Evolutionary conservation across 2,113 vertebrate genomes (phyloP).

Genomic region (Psittacula cyanocephala): DNA sequence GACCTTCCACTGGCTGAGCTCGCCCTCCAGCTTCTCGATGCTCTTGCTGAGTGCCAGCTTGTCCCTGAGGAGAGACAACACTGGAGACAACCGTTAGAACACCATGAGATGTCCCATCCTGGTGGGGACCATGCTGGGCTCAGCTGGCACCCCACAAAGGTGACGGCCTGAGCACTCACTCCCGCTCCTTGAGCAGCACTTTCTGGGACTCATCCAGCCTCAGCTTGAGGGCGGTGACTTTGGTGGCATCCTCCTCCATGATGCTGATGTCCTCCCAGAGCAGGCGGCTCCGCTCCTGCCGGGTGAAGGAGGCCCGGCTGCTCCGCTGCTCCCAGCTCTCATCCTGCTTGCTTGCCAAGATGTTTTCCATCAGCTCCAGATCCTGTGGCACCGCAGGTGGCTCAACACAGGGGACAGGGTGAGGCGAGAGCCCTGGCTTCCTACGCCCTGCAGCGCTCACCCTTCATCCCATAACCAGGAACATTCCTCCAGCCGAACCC

Average conservation of each 20-base stretch:
- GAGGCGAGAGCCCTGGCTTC: not conserved
- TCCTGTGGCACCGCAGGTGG: conserved; percentile 71
- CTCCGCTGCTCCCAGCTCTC: conserved; percentile 83
- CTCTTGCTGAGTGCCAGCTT: conserved; percentile 88
- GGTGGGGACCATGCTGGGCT: rapidly evolving
- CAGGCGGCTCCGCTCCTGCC: conserved; percentile 86
- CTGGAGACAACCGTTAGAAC: not conserved
- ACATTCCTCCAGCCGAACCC: not conserved
- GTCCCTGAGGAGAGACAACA: conserved; percentile 77
- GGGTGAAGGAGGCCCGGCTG: conserved; percentile 73
- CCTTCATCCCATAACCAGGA: not conserved
- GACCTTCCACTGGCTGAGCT: conserved; percentile 94
- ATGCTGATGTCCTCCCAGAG: conserved; percentile 86
- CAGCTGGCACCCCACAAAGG: not conserved
- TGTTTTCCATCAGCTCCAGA: conserved; percentile 83
- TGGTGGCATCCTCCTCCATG: conserved; percentile 86
- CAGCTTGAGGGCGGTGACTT: conserved; percentile 90
- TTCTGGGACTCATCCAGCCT: conserved; percentile 95
- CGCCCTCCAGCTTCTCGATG: conserved; percentile 92
- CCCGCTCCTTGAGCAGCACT: conserved; percentile 88
- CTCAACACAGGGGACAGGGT: not conserved
- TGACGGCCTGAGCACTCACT: conserved; percentile 71
- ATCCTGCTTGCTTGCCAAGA: conserved; percentile 79
- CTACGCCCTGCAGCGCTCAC: not conserved
- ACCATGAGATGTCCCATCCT: rapidly evolving